Evolutionary conservation across 2,113 vertebrate species (phyloP).

Genomic region (Chloroceryle aenea): DNA sequence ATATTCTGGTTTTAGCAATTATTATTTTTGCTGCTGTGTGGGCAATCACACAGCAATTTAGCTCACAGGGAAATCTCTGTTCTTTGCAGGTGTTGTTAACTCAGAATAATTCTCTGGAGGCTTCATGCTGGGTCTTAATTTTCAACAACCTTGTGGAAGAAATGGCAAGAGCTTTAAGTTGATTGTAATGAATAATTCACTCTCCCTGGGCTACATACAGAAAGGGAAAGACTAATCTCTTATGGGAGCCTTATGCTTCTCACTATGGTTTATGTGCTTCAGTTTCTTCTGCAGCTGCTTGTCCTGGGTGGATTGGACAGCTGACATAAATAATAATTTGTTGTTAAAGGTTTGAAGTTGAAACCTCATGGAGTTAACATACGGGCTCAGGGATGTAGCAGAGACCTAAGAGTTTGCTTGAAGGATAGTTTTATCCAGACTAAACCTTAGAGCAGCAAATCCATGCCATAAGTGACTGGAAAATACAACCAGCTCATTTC

Average conservation of each 20-base stretch:
- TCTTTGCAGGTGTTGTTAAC: conserved; percentile 63
- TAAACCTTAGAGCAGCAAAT: conserved; percentile 37
- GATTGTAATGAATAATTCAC: conserved; percentile 66
- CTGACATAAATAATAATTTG: conserved; percentile 39
- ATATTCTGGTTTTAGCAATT: conserved; percentile 25
- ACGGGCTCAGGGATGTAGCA: not conserved
- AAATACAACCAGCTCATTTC: conserved; percentile 31
- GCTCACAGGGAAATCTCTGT: conserved; percentile 59
- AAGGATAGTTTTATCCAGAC: conserved; percentile 26
- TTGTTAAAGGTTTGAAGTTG: conserved; percentile 50
- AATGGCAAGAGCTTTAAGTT: conserved; percentile 24
- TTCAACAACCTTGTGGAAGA: conserved; percentile 29
- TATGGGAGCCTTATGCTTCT: conserved; percentile 1
- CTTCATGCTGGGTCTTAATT: conserved; percentile 13
- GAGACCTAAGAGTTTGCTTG: conserved; percentile 13
- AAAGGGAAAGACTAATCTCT: conserved; percentile 13
- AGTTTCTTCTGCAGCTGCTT: not conserved
- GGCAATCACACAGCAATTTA: conserved; percentile 20
- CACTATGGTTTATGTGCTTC: not conserved
- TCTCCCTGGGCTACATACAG: not conserved
- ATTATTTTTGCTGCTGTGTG: conserved; percentile 26
- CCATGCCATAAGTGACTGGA: not conserved
- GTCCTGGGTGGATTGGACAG: conserved; percentile 25
- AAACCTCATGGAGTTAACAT: conserved; percentile 27
- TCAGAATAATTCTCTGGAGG: conserved; percentile 16